Evolutionary conservation across 2,113 vertebrate species (phyloP).

Genomic region (Podarcis muralis): DNA sequence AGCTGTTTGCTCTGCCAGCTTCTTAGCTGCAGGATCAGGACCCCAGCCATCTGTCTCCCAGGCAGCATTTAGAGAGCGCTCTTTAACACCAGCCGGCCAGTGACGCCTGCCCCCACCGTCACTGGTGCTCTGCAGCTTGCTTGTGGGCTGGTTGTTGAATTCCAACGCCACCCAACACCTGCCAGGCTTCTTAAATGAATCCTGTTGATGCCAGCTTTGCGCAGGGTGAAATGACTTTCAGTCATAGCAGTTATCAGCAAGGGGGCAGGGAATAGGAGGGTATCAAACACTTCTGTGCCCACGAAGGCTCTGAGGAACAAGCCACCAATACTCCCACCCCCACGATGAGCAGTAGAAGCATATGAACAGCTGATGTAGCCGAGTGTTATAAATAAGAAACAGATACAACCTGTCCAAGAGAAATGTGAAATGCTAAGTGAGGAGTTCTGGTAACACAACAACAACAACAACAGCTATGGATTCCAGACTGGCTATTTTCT

Average conservation of each 20-base stretch:
- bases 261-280: neutral
- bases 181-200: neutral
- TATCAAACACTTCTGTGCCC: neutral
- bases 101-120: neutral
- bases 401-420: neutral
- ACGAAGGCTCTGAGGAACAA: neutral
- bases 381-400: neutral
- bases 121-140: slow-evolving; percentile 11
- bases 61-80: neutral
- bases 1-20: neutral
- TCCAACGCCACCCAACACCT: slow-evolving; percentile 16
- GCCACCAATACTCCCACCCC: neutral
- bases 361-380: neutral
- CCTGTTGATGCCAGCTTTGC: neutral
- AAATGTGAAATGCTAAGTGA: neutral
- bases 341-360: slow-evolving; percentile 11
- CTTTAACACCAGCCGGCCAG: neutral
- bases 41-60: neutral
- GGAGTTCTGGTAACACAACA: neutral
- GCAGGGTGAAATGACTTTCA: neutral
- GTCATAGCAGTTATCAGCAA: neutral
- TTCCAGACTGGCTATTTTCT: neutral
- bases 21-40: neutral
- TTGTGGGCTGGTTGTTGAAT: slow-evolving; percentile 20
- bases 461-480: no score